These are phyloP conservation scores for Dolichomitus sp. DNA, from an alignment of 2,888 invertebrate species.

Conservation along the genomic window DNA sequence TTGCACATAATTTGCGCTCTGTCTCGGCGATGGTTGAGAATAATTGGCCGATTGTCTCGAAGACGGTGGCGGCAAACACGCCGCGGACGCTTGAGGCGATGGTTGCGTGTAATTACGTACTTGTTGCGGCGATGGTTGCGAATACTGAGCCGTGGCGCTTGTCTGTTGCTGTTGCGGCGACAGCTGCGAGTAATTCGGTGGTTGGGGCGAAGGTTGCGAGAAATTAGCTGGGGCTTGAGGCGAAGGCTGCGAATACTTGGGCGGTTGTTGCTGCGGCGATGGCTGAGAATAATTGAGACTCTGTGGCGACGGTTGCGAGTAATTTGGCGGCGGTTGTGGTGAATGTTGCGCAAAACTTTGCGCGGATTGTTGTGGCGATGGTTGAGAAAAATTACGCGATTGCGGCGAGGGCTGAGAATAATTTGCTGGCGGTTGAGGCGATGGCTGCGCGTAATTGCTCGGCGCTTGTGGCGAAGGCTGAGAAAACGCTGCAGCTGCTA, in stretches of 20 bases:
- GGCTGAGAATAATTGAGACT: constrained; percentile 69
- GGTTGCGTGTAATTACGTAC: constrained; percentile 67
- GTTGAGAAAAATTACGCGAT: constrained; percentile 79
- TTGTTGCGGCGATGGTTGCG: constrained; percentile 74
- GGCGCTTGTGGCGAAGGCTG: constrained; percentile 72
- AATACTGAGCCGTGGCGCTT: constrained; percentile 73
- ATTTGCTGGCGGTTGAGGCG: constrained; percentile 82
- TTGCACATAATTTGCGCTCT: constrained; percentile 69
- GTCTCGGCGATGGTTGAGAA: constrained; percentile 76
- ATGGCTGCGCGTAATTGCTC: constrained; percentile 76
- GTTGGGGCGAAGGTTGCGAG: constrained; percentile 75
- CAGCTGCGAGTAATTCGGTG: constrained; percentile 86
- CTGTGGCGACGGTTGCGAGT: constrained; percentile 80
- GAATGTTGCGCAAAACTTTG: constrained; percentile 81
- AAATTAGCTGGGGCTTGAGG: constrained; percentile 81
- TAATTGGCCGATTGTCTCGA: constrained; percentile 68
- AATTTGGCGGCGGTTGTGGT: constrained; percentile 86
- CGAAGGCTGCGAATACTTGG: constrained; percentile 82
- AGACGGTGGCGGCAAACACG: constrained; percentile 70
- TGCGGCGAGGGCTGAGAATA: constrained; percentile 85
- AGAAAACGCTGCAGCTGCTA: constrained; percentile 69
- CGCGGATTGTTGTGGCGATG: constrained; percentile 72
- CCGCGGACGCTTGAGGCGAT: constrained; percentile 65
- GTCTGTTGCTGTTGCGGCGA: constrained; percentile 87
- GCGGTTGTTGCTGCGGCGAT: constrained; percentile 83